A percentile compares a stretch with the other conserved stretches of the same genome.
Evolutionary conservation across 2,888 invertebrate genomes (phyloP).

Genomic region (Globia sparganii): DNA sequence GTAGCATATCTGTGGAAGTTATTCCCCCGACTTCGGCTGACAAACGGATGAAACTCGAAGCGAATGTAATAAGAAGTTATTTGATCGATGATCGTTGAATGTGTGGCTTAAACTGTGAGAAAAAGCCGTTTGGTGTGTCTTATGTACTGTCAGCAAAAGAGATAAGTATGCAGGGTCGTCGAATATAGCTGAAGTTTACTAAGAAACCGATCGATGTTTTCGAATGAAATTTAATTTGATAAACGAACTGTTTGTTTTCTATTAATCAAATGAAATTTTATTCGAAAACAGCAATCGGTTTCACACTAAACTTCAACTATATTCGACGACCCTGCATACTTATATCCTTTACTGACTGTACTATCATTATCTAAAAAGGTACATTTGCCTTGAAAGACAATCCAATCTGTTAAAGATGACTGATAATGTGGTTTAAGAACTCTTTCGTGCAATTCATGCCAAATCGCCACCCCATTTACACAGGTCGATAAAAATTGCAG

Average conservation of each 20-base stretch:
- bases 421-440: neutral
- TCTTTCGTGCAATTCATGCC: neutral
- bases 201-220: no score
- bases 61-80: conserved; percentile 70
- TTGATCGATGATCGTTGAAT: conserved; percentile 68
- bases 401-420: neutral
- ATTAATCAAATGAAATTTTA: no score
- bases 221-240: no score
- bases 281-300: no score
- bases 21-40: conserved; percentile 52
- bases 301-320: no score
- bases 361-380: neutral
- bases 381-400: neutral
- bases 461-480: no score
- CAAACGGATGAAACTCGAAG: conserved; percentile 65
- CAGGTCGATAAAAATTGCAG: no score
- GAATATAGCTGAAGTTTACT: no score
- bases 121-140: neutral
- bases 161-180: no score
- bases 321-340: no score
- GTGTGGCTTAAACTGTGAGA: conserved; percentile 23
- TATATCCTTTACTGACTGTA: no score
- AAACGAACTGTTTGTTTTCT: no score
- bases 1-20: conserved; percentile 64
- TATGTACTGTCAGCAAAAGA: neutral